These are phyloP conservation scores for Epistrophella euchroma DNA, from an alignment of 2,888 invertebrate species.

Conservation along the genomic window DNA sequence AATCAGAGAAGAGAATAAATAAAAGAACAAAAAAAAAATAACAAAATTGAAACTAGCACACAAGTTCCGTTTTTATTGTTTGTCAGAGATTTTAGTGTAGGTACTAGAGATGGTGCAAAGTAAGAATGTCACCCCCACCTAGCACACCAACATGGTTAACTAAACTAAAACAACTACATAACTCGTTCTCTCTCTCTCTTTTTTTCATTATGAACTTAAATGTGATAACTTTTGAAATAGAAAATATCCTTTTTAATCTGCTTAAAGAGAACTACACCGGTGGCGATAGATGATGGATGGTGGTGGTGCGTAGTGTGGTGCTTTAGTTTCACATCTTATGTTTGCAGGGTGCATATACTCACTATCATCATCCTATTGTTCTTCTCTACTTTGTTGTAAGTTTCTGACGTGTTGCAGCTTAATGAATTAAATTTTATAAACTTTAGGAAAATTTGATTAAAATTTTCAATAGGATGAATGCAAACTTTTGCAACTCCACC, in stretches of 20 bases:
- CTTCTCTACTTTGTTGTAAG: conserved; percentile 15
- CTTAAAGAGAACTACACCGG: conserved; percentile 23
- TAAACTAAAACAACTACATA: not conserved
- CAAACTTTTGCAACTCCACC: conserved; percentile 40
- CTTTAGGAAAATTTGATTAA: conserved; percentile 47
- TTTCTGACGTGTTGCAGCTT: conserved; percentile 45
- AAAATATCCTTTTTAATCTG: conserved; percentile 52
- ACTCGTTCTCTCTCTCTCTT: not conserved
- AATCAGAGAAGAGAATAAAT: not conserved
- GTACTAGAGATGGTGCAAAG: not conserved
- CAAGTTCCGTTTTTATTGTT: conserved; percentile 43
- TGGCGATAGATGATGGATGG: not conserved
- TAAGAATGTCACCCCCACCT: not conserved
- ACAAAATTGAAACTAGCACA: conserved; percentile 37
- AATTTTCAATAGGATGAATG: conserved; percentile 40
- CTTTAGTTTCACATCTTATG: not conserved
- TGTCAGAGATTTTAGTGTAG: conserved; percentile 28
- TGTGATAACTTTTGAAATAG: conserved; percentile 49
- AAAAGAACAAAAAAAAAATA: conserved; percentile 12
- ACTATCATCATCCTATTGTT: not conserved
- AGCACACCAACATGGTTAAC: not conserved
- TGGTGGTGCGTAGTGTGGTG: not conserved
- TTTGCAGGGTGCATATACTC: not conserved
- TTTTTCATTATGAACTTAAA: not conserved
- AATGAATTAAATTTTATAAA: conserved; percentile 59